A percentile compares a stretch with the other conserved stretches of the same genome.
Conservation (phyloP, 2,888 invertebrate genomes). For the Chymomyza procnemis region DNA sequence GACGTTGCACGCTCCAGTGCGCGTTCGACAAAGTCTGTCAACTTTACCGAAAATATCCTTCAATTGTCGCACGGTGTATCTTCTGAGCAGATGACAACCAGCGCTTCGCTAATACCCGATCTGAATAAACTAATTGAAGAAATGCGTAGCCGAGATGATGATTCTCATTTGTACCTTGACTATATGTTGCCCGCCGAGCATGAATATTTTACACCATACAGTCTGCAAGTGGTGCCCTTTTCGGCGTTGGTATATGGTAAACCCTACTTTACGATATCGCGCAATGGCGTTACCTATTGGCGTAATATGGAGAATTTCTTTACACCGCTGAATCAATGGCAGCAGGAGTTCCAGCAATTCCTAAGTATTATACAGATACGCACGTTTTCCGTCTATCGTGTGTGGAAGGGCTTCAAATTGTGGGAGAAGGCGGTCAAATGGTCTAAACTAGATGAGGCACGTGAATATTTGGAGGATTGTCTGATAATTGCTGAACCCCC, state of each 20-base stretch:
- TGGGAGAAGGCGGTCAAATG: slow-evolving; percentile 88
- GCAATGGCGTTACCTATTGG: slow-evolving; percentile 89
- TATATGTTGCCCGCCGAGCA: slow-evolving; percentile 86
- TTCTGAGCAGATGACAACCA: slow-evolving; percentile 45
- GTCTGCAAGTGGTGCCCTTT: slow-evolving; percentile 87
- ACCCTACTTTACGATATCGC: slow-evolving; percentile 89
- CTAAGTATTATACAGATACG: slow-evolving; percentile 87
- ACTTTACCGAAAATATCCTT: not conserved
- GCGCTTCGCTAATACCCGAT: slow-evolving; percentile 74
- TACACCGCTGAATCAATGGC: slow-evolving; percentile 88
- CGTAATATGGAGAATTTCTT: slow-evolving; percentile 86
- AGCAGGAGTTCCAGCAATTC: slow-evolving; percentile 89
- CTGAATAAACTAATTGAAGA: slow-evolving; percentile 74
- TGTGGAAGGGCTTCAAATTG: slow-evolving; percentile 89
- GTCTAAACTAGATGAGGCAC: slow-evolving; percentile 83
- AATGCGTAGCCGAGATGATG: slow-evolving; percentile 81
- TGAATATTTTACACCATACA: slow-evolving; percentile 87
- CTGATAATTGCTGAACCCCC: slow-evolving; percentile 87
- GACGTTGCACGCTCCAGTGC: not conserved
- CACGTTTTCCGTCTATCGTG: slow-evolving; percentile 84
- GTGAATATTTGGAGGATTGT: slow-evolving; percentile 82
- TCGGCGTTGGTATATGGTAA: slow-evolving; percentile 82
- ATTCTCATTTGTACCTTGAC: slow-evolving; percentile 86
- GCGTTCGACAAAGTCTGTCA: not conserved
- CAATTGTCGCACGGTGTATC: not conserved